phyloP scores from a whole-genome alignment of 2,888 invertebrate genomes.

The Catocala fraxini region DNA sequence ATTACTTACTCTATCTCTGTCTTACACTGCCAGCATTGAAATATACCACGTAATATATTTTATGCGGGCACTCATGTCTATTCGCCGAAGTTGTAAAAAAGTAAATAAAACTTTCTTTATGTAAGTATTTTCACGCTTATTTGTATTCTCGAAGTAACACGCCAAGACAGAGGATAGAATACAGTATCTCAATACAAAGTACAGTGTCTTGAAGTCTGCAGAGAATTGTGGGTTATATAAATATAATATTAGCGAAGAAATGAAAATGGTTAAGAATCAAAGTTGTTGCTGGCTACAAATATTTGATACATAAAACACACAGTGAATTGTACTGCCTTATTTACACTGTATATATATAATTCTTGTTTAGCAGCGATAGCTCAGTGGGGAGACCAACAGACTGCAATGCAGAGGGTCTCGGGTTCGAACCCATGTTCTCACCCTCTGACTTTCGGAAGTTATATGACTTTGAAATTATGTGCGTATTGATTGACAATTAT shows the following conservation, averaged over 20 bases:
- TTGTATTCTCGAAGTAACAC: slow-evolving; percentile 37
- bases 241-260: background rate
- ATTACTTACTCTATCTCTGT: slow-evolving; percentile 6
- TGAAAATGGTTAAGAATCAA: too few relatives aligned
- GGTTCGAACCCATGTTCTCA: too few relatives aligned
- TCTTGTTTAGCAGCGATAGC: too few relatives aligned
- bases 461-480: too few relatives aligned
- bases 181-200: slow-evolving; percentile 15
- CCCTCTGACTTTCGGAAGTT: too few relatives aligned
- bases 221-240: slow-evolving; percentile 8
- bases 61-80: slow-evolving; percentile 34
- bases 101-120: slow-evolving; percentile 43
- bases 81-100: slow-evolving; percentile 37
- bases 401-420: too few relatives aligned
- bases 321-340: too few relatives aligned
- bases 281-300: too few relatives aligned
- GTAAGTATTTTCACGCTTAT: slow-evolving; percentile 41
- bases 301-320: too few relatives aligned
- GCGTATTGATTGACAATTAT: too few relatives aligned
- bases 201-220: slow-evolving; percentile 1
- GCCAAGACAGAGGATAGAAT: slow-evolving; percentile 17
- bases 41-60: slow-evolving; percentile 30
- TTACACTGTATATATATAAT: too few relatives aligned
- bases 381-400: too few relatives aligned
- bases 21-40: slow-evolving; percentile 11